Evolutionary conservation across 2,113 vertebrate species (phyloP).

Genomic region (Cyphomyrus plagiostoma): DNA sequence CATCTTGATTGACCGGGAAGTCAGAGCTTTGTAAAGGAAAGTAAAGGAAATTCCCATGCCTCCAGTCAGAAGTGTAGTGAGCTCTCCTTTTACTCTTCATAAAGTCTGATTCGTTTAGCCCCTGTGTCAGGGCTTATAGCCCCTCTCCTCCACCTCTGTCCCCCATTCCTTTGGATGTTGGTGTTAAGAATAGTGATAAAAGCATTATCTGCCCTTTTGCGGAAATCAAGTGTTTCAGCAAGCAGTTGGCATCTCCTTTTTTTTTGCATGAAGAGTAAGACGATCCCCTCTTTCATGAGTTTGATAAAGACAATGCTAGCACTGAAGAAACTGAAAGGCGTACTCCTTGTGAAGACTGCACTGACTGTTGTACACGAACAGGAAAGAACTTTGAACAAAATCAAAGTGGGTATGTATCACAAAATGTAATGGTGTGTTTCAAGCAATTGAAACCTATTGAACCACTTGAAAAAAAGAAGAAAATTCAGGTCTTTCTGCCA

Average conservation of each 20-base stretch:
- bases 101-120: conserved; percentile 45
- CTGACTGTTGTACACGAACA: conserved; percentile 33
- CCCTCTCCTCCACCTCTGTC: conserved; percentile 83
- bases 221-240: conserved; percentile 52
- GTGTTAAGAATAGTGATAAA: conserved; percentile 56
- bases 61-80: conserved; percentile 34
- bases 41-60: neutral
- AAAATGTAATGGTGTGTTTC: conserved; percentile 80
- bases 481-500: conserved; percentile 48
- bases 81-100: conserved; percentile 36
- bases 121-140: conserved; percentile 61
- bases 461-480: conserved; percentile 64
- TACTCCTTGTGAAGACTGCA: conserved; percentile 36
- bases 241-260: conserved; percentile 69
- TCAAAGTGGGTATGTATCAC: conserved; percentile 65
- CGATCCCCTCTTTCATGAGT: conserved; percentile 25
- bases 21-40: no score
- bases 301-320: conserved; percentile 22
- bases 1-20: no score
- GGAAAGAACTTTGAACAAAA: conserved; percentile 50
- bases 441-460: conserved; percentile 83
- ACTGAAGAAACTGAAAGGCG: conserved; percentile 28
- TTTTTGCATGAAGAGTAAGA: conserved; percentile 58
- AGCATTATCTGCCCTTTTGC: conserved; percentile 40
- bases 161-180: conserved; percentile 67